Conservation (phyloP, 2,888 invertebrate species). For the Alentia gelatinosa region DNA sequence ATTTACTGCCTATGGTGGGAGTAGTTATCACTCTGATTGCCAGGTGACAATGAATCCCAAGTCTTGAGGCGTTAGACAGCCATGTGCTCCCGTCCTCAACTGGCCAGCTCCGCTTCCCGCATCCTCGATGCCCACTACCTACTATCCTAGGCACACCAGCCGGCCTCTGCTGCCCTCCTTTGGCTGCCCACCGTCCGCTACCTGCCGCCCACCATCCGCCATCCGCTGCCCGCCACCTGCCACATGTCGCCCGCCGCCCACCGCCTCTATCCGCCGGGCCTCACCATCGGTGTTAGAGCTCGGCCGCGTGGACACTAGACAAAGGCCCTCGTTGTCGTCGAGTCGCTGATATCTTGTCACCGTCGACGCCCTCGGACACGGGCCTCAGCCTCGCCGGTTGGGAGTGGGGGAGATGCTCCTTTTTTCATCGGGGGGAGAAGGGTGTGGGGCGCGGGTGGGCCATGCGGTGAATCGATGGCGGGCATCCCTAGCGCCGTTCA, state of each 20-base stretch:
- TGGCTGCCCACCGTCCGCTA: background rate
- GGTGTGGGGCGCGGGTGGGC: background rate
- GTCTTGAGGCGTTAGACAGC: no score
- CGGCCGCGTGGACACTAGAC: conserved; percentile 14
- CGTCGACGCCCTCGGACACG: conserved; percentile 24
- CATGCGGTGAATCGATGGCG: conserved; percentile 14
- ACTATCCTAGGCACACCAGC: background rate
- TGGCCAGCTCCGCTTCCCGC: background rate
- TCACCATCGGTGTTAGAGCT: conserved; percentile 5
- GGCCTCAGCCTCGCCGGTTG: background rate
- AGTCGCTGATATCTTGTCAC: conserved; percentile 47
- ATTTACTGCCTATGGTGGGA: no score
- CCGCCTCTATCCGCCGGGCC: background rate
- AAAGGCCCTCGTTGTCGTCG: conserved; percentile 40
- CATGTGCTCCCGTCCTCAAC: background rate
- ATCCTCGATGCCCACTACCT: background rate
- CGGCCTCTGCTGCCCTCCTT: background rate
- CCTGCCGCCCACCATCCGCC: background rate
- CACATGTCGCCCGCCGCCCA: background rate
- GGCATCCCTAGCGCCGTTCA: background rate
- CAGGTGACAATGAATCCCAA: background rate
- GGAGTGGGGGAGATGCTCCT: background rate
- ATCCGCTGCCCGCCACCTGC: background rate
- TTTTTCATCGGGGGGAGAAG: conserved; percentile 38
- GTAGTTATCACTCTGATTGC: background rate